Evolutionary conservation across 2,797 vertebrate species (phyloP).

Genomic region (Taenioides sp.): DNA sequence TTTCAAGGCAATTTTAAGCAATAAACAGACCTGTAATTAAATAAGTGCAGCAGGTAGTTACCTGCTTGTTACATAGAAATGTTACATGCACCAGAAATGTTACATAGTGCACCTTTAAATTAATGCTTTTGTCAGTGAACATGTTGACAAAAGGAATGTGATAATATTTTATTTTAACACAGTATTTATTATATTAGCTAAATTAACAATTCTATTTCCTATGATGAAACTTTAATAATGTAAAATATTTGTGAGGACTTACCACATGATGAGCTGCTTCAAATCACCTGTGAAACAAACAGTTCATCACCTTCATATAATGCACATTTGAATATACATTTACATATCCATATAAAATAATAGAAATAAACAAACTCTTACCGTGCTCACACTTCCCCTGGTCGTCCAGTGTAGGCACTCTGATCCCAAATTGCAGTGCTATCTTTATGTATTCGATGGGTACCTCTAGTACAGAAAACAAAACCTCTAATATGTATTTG

Average conservation of each 20-base stretch:
- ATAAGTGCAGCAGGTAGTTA: no score
- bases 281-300: constrained; percentile 74
- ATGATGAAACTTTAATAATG: not conserved
- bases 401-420: constrained; percentile 63
- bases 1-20: no score
- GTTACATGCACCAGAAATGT: no score
- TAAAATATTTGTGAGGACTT: constrained; percentile 35
- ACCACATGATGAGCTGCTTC: constrained; percentile 84
- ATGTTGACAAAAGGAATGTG: not conserved
- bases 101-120: no score
- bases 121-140: not conserved
- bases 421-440: constrained; percentile 73
- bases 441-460: constrained; percentile 70
- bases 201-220: not conserved
- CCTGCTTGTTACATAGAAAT: no score
- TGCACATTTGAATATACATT: not conserved
- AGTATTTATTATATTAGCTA: not conserved
- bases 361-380: constrained; percentile 20
- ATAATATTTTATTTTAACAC: not conserved
- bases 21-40: no score
- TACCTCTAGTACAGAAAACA: constrained; percentile 52
- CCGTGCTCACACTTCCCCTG: constrained; percentile 74
- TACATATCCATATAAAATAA: no score
- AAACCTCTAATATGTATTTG: constrained; percentile 49
- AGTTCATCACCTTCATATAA: not conserved